Evolutionary conservation across 2,113 vertebrate species (phyloP).

Genomic region (Nesoenas mayeri): DNA sequence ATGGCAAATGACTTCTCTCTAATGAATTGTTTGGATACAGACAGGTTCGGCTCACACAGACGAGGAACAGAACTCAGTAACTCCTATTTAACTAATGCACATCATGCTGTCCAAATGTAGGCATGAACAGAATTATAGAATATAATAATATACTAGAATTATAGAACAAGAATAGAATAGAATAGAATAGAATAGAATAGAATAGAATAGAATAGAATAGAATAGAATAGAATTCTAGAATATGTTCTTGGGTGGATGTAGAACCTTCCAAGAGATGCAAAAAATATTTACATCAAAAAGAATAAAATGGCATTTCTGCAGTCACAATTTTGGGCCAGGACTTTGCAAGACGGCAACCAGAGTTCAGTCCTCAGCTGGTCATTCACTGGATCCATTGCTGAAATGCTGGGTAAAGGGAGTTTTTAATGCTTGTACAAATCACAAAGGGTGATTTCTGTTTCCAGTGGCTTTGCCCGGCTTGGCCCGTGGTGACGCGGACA

Average conservation of each 20-base stretch:
- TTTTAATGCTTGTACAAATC: neutral
- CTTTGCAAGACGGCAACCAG: neutral
- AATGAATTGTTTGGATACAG: neutral
- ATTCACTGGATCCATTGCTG: neutral
- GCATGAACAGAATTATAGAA: neutral
- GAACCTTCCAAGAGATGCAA: neutral
- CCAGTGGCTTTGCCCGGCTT: neutral
- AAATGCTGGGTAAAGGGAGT: neutral
- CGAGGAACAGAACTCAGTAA: neutral
- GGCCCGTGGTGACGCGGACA: conserved; percentile 41
- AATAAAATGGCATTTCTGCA: neutral
- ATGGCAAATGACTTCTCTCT: neutral
- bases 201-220: too few species aligned
- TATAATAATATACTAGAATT: too few species aligned
- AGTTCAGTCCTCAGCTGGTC: neutral
- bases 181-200: too few species aligned
- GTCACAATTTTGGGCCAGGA: accelerated
- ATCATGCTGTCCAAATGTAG: neutral
- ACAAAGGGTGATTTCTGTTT: neutral
- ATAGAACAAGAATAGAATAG: too few species aligned
- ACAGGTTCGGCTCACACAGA: neutral
- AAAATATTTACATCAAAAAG: neutral
- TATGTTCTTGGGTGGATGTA: neutral
- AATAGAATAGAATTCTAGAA: neutral
- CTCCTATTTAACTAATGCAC: neutral